Conservation (phyloP, 2,113 vertebrate species). For the Phaethornis superciliosus region DNA sequence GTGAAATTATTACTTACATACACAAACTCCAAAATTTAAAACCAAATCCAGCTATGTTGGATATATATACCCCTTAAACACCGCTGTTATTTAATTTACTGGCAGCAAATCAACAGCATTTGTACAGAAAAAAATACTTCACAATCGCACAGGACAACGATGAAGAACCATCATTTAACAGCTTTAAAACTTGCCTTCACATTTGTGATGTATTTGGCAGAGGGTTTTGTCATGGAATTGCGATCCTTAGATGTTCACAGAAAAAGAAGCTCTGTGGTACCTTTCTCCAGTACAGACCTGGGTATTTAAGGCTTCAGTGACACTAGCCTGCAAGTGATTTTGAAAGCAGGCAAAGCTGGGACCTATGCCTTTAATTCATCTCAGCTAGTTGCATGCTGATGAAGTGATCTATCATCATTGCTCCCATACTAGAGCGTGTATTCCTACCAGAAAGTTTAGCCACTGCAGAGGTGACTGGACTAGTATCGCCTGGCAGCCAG, state of each 20-base stretch:
- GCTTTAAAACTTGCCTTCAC: neutral
- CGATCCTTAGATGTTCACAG: neutral
- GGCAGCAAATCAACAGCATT: neutral
- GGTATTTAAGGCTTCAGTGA: neutral
- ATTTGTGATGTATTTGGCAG: neutral
- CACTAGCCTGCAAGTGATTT: constrained; percentile 59
- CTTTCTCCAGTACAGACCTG: neutral
- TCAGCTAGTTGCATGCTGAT: constrained; percentile 73
- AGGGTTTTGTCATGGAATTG: neutral
- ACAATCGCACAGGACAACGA: neutral
- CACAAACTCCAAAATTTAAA: neutral
- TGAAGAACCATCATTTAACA: neutral
- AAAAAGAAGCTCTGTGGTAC: neutral
- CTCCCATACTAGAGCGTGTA: constrained; percentile 47
- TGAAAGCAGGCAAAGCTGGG: constrained; percentile 72
- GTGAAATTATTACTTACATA: neutral
- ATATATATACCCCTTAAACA: neutral
- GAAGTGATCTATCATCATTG: constrained; percentile 84
- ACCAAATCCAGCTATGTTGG: neutral
- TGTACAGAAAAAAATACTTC: neutral
- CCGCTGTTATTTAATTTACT: neutral
- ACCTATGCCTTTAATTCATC: constrained; percentile 78
- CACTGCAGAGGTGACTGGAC: constrained; percentile 75
- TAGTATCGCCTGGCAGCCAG: constrained; percentile 55
- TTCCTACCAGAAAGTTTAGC: constrained; percentile 77